A percentile compares a stretch with the other conserved stretches of the same genome.
Conservation (phyloP, 2,888 invertebrate genomes). For the Scaptomyza reducta region DNA sequence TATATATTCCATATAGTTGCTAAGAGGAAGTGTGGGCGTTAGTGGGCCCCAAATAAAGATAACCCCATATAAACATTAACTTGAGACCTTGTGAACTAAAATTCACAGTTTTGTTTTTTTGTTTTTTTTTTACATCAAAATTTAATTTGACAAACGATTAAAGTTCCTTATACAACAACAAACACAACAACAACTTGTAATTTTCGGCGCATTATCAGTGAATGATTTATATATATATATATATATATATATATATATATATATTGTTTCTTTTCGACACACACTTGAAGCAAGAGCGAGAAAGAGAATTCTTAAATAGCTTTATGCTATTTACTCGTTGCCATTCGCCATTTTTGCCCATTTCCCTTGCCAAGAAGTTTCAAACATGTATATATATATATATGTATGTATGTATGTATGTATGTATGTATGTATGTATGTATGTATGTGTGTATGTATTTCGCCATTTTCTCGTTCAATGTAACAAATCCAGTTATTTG, state of each 20-base stretch:
- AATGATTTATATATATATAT: conserved; percentile 11
- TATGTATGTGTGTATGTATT: neutral
- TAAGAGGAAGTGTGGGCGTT: conserved; percentile 34
- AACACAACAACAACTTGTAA: neutral
- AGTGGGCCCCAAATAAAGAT: conserved; percentile 11
- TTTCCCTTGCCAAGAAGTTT: conserved; percentile 11
- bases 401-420: neutral
- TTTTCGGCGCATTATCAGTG: conserved; percentile 34
- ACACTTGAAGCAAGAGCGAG: neutral
- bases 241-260: conserved; percentile 12
- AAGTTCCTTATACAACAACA: conserved; percentile 23
- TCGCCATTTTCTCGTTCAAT: conserved; percentile 32
- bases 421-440: too few species aligned
- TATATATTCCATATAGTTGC: neutral
- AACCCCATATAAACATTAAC: neutral
- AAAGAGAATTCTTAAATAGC: conserved; percentile 8
- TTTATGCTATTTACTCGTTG: conserved; percentile 11
- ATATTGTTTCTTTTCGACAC: conserved; percentile 4
- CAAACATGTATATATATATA: conserved; percentile 10
- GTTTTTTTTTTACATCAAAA: conserved; percentile 17
- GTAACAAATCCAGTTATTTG: conserved; percentile 79
- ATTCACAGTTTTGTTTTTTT: conserved; percentile 12
- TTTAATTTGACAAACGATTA: conserved; percentile 34
- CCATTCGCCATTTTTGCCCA: conserved; percentile 6
- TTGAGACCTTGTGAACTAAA: conserved; percentile 40